Evolutionary conservation across 2,888 invertebrate species (phyloP).

Genomic region (Caenorhabditis sp.): DNA sequence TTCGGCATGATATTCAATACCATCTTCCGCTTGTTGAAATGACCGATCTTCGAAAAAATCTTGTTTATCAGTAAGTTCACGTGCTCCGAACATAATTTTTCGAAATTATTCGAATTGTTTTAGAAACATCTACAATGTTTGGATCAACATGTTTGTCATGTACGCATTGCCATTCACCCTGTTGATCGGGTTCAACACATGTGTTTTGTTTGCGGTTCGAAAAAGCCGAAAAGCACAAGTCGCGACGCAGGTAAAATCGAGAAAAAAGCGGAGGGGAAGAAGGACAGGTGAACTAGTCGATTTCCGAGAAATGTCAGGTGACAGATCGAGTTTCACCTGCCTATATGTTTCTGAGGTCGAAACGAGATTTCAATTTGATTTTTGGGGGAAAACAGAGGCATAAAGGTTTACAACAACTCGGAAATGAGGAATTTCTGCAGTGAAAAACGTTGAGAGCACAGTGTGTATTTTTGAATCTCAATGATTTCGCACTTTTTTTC

Average conservation of each 20-base stretch:
- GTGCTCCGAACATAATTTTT: not conserved
- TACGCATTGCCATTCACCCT: conserved; percentile 67
- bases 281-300: not conserved
- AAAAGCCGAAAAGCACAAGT: conserved; percentile 52
- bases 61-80: no score
- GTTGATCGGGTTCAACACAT: conserved; percentile 67
- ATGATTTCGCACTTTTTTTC: no score
- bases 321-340: conserved; percentile 1
- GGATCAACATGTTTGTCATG: conserved; percentile 63
- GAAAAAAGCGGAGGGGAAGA: conserved; percentile 32
- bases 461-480: no score
- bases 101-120: conserved; percentile 1
- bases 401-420: no score
- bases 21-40: conserved; percentile 56
- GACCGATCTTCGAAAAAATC: conserved; percentile 45
- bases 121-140: conserved; percentile 62
- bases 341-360: not conserved
- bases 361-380: not conserved
- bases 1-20: conserved; percentile 60
- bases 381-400: no score
- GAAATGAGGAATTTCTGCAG: no score
- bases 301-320: conserved; percentile 1
- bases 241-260: conserved; percentile 43
- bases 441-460: no score
- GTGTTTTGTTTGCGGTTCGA: conserved; percentile 65